Evolutionary conservation across 2,113 vertebrate genomes (phyloP).

Genomic region (Girardinichthys multiradiatus): DNA sequence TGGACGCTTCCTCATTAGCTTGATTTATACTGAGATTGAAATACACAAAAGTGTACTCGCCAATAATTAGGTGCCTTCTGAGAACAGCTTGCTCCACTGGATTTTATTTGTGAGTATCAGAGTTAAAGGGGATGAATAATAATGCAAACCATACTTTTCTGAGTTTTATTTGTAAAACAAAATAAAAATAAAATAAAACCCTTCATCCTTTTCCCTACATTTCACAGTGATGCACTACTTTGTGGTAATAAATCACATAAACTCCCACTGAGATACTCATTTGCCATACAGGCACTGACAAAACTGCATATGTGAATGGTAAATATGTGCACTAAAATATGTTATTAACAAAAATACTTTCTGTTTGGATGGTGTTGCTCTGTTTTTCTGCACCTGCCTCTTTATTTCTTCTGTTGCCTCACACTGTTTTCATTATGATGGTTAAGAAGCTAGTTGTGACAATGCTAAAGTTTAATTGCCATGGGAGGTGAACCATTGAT

Average conservation of each 20-base stretch:
- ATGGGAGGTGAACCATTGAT: slow-evolving; percentile 46
- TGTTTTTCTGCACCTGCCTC: neutral
- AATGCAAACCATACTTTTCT: too few species aligned
- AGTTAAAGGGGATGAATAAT: too few species aligned
- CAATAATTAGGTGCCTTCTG: too few species aligned
- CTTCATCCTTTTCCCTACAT: neutral
- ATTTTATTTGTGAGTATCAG: too few species aligned
- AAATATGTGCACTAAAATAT: neutral
- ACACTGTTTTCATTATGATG: slow-evolving; percentile 21
- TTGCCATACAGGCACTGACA: neutral
- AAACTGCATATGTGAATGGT: too few species aligned
- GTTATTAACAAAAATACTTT: neutral
- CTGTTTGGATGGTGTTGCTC: neutral
- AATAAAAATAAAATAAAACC: too few species aligned
- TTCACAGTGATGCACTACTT: neutral
- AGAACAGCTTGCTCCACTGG: too few species aligned
- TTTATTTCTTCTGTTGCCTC: slow-evolving; percentile 18
- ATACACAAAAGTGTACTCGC: too few species aligned
- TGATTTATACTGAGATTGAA: too few species aligned
- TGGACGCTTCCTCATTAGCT: too few species aligned
- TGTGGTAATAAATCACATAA: neutral
- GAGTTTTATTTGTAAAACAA: too few species aligned
- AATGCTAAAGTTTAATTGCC: slow-evolving; percentile 38
- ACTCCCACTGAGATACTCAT: neutral
- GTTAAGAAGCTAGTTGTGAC: slow-evolving; percentile 33